Evolutionary conservation across 1,140 invertebrate species (phyloP).

Genomic region (Sitobion miscanthi): DNA sequence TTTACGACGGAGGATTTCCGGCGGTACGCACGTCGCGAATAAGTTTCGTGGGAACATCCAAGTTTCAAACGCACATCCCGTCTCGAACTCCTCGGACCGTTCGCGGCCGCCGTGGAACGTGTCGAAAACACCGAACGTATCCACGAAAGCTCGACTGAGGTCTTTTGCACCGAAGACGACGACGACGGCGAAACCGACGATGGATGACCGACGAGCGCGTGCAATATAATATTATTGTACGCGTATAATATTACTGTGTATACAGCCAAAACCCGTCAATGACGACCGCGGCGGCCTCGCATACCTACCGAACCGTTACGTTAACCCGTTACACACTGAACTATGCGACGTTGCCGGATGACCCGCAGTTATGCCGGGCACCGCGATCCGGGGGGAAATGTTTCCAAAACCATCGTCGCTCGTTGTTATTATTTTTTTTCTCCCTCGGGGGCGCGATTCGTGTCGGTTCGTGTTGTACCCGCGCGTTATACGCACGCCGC

Average conservation of each 20-base stretch:
- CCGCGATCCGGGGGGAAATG: not conserved
- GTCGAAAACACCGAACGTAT: not conserved
- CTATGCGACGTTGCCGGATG: constrained; percentile 46
- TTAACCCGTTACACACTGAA: constrained; percentile 53
- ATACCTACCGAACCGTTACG: constrained; percentile 53
- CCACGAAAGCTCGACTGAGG: not conserved
- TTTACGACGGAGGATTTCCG: too few species aligned
- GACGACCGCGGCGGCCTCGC: constrained; percentile 30
- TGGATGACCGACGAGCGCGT: not conserved
- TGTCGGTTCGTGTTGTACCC: not conserved
- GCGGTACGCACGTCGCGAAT: too few species aligned
- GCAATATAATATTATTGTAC: too few species aligned
- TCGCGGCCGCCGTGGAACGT: not conserved
- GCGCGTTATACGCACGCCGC: too few species aligned
- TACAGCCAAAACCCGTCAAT: constrained; percentile 19
- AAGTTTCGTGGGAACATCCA: not conserved
- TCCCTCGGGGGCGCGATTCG: not conserved
- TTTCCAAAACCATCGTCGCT: not conserved
- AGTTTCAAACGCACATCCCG: not conserved
- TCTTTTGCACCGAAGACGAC: not conserved
- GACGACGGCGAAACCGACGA: not conserved
- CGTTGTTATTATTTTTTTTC: not conserved
- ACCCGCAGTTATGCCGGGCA: not conserved
- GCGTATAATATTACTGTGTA: not conserved
- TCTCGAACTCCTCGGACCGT: not conserved